Evolutionary conservation across 2,797 vertebrate species (phyloP).

Genomic region (Phrynocephalus forsythii): DNA sequence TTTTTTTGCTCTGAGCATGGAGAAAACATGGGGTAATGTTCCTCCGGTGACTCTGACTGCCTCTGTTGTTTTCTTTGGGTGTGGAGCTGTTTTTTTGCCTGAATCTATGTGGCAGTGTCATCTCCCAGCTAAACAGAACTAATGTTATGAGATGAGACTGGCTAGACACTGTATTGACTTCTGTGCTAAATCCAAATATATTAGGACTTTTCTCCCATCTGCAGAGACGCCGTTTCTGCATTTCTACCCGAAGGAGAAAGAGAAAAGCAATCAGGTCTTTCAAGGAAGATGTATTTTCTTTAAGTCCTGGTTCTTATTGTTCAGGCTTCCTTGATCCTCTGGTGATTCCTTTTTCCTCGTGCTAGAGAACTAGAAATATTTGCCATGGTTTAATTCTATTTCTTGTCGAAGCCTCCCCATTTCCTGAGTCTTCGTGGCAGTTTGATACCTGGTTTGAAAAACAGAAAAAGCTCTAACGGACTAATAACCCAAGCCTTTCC

Average conservation of each 20-base stretch:
- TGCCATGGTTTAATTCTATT: slow-evolving; percentile 64
- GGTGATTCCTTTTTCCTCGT: slow-evolving; percentile 66
- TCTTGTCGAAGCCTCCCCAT: slow-evolving; percentile 60
- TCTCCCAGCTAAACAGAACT: slow-evolving; percentile 70
- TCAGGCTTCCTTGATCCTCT: slow-evolving; percentile 71
- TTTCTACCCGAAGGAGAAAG: slow-evolving; percentile 69
- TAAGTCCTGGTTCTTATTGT: slow-evolving; percentile 73
- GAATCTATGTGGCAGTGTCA: slow-evolving; percentile 53
- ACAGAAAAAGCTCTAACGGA: not conserved
- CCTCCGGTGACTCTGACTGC: not conserved
- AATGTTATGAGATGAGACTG: slow-evolving; percentile 68
- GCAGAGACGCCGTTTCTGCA: slow-evolving; percentile 69
- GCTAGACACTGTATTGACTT: slow-evolving; percentile 66
- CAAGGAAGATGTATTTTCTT: slow-evolving; percentile 70
- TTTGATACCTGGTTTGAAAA: not conserved
- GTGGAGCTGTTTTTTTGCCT: slow-evolving; percentile 51
- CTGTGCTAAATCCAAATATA: slow-evolving; percentile 72
- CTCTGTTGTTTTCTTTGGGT: slow-evolving; percentile 39
- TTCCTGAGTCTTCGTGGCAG: slow-evolving; percentile 29
- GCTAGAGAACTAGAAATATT: slow-evolving; percentile 66
- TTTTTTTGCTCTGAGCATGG: not conserved
- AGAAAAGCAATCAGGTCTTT: slow-evolving; percentile 73
- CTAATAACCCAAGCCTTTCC: not conserved
- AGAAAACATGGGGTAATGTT: not conserved
- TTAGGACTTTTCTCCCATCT: slow-evolving; percentile 66